A percentile compares a stretch with the other conserved stretches of the same genome.
phyloP scores from a whole-genome alignment of 2,113 vertebrate genomes.

The Cathartes aura region DNA sequence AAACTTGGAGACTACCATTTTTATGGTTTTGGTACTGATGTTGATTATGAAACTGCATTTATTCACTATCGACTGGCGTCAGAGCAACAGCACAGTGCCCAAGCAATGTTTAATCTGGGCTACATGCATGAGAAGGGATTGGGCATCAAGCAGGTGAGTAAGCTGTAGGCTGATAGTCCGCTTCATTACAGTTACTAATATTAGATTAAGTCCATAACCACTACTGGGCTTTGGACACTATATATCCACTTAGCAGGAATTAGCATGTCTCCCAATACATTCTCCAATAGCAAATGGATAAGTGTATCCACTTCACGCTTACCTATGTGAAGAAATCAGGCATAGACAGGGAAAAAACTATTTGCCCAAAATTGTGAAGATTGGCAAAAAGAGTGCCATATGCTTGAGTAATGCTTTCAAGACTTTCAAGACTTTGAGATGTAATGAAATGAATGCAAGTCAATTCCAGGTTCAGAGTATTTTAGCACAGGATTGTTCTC shows the following conservation, averaged over 20 bases:
- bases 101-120: conserved; percentile 98
- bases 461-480: neutral
- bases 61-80: conserved; percentile 97
- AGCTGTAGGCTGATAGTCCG: neutral
- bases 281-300: neutral
- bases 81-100: conserved; percentile 96
- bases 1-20: conserved; percentile 99
- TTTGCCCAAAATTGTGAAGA: neutral
- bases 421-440: neutral
- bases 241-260: neutral
- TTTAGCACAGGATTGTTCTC: neutral
- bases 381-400: neutral
- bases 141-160: conserved; percentile 93
- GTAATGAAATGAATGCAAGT: neutral
- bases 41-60: conserved; percentile 96
- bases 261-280: neutral
- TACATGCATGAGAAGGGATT: conserved; percentile 99
- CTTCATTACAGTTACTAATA: neutral
- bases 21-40: conserved; percentile 95
- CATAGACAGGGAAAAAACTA: neutral
- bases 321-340: neutral
- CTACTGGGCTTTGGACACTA: neutral
- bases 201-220: neutral
- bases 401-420: neutral
- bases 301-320: neutral